Conservation (phyloP, 2,888 invertebrate genomes). For the Phyto melanocephala region DNA sequence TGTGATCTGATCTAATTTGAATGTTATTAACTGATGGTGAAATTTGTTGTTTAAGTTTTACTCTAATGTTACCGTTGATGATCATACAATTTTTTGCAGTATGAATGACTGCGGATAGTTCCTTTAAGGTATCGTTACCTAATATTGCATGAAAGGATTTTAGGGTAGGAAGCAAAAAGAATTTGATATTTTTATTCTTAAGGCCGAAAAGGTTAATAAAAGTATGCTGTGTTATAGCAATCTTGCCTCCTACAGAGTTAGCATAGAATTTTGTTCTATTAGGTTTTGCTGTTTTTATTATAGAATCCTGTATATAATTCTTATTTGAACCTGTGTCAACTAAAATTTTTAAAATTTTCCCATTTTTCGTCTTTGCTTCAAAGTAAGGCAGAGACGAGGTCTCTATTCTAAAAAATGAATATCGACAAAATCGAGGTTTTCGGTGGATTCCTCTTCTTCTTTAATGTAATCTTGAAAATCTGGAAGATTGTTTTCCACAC, state of each 20-base stretch:
- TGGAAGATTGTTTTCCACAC: neutral
- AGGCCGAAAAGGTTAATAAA: conserved; percentile 19
- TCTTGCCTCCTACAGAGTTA: conserved; percentile 7
- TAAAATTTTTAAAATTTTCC: conserved; percentile 19
- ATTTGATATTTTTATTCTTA: neutral
- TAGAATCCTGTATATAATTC: conserved; percentile 16
- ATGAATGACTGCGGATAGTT: neutral
- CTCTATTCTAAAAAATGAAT: conserved; percentile 43
- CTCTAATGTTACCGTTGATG: neutral
- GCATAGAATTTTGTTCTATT: conserved; percentile 10
- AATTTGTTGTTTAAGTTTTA: neutral
- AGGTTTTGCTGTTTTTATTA: neutral
- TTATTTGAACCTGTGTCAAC: conserved; percentile 34
- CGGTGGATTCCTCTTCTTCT: conserved; percentile 8
- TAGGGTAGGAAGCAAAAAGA: neutral
- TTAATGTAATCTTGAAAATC: neutral
- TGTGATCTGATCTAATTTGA: conserved; percentile 1
- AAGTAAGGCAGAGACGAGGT: conserved; percentile 29
- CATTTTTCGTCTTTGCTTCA: neutral
- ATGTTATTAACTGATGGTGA: neutral
- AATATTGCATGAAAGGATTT: conserved; percentile 6
- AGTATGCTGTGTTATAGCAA: conserved; percentile 26
- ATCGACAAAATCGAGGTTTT: neutral
- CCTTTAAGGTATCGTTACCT: neutral
- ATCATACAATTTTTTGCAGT: neutral